Evolutionary conservation across 2,888 invertebrate species (phyloP), one percentile per base, ranked within the genome.

Genomic region (Nysson spinosus): DNA sequence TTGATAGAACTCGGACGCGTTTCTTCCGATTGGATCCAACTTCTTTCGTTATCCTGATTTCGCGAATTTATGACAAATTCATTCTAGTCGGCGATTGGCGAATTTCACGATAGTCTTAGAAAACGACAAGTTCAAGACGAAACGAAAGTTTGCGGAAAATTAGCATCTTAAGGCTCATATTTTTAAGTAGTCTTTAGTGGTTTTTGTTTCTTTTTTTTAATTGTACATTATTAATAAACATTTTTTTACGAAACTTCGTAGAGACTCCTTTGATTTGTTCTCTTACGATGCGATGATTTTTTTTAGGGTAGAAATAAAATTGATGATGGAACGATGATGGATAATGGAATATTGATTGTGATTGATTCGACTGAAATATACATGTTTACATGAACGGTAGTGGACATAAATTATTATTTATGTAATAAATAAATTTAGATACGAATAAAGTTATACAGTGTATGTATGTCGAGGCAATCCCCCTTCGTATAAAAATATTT

Each of bases 211-310:
- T 52, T 42, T 74, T 76, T 77, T 73, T 80, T 73, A 75, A 76
- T 79, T 69, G 63, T 77, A 79, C 63, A 69, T 47, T 69, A 76
- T 62, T 28, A 78, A 80, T 80, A 79, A 79, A 80, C 46, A 37
- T 65, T 70, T 71, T 74, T 72, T 67, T 72, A 76, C 50, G 66
- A 44, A 67, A 44, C 19, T n/a, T 35, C 14, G 12, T 11, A 30
- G 4, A n/a, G n/a, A n/a, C 20, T 34, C 6, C 6, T 2, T 7
- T 22, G 12, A 6, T 20, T 34, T 12, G 14, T 34, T 30, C 9
- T 16, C 34, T 3, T 6, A 2, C 9, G 14, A 14, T 34, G 2
- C 1, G 14, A 6, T 1, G 14, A 34, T 6, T 28, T 4, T n/a
- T n/a, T n/a, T n/a, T n/a, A n/a, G n/a, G n/a, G n/a, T n/a, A n/a